A percentile compares a stretch with the other conserved stretches of the same genome.
phyloP scores from a whole-genome alignment of 1,140 invertebrate genomes.

The Dolichoris vasculosae region DNA sequence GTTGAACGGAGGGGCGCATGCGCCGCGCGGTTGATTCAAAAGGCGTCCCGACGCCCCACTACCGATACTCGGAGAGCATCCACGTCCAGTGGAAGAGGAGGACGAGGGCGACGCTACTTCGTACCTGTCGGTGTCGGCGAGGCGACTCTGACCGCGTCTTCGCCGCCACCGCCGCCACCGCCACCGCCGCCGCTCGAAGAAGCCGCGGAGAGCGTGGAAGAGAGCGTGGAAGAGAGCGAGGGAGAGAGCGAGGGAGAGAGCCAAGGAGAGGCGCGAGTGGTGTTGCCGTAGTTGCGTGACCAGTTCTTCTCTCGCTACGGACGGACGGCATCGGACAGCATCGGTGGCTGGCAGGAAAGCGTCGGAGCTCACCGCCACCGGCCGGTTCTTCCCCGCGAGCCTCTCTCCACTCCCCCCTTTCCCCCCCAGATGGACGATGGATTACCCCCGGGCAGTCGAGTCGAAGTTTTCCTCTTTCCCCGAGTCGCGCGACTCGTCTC shows the following conservation, averaged over 20 bases:
- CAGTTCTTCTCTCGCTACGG: slow-evolving; percentile 59
- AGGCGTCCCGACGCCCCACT: not conserved
- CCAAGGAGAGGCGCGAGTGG: no score
- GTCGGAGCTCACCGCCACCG: slow-evolving; percentile 44
- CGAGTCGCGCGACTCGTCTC: not conserved
- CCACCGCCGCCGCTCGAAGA: not conserved
- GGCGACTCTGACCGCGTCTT: not conserved
- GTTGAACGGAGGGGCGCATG: not conserved
- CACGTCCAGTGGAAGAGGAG: not conserved
- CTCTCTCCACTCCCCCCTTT: no score
- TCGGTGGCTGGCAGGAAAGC: not conserved
- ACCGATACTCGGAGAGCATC: no score
- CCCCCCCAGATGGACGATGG: slow-evolving; percentile 28
- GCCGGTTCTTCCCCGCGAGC: no score
- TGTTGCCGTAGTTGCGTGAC: slow-evolving; percentile 59
- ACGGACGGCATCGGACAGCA: slow-evolving; percentile 43
- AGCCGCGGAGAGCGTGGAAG: not conserved
- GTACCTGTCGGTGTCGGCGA: not conserved
- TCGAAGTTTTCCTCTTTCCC: not conserved
- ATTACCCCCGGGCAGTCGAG: not conserved
- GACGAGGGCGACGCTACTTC: not conserved
- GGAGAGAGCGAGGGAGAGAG: not conserved
- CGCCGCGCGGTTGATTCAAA: slow-evolving; percentile 6
- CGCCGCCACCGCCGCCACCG: not conserved
- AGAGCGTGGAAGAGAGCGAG: not conserved